Evolutionary conservation across 2,888 invertebrate genomes (phyloP).

Genomic region (Resseliella maxima): DNA sequence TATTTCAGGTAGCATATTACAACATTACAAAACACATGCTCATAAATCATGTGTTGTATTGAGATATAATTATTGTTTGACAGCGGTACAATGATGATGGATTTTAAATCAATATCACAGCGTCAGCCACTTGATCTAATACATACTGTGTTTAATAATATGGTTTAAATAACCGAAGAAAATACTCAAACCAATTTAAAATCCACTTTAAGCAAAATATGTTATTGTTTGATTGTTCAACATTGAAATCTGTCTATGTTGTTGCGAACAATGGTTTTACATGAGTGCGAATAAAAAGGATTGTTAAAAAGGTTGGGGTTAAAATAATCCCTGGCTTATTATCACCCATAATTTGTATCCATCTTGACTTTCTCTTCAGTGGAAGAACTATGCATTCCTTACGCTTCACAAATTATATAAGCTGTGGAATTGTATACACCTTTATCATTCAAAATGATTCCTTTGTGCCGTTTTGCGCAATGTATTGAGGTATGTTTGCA

Average conservation of each 20-base stretch:
- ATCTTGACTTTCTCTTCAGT: neutral
- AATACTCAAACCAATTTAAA: neutral
- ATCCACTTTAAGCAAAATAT: neutral
- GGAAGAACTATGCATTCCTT: too few relatives aligned
- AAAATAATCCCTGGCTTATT: neutral
- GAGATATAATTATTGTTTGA: constrained; percentile 39
- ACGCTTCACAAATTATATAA: too few relatives aligned
- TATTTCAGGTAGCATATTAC: neutral
- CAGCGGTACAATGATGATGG: neutral
- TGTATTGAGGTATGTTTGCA: neutral
- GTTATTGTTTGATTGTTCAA: neutral
- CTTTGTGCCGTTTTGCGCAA: too few relatives aligned
- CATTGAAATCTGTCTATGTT: too few relatives aligned
- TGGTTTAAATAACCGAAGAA: neutral
- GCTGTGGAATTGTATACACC: too few relatives aligned
- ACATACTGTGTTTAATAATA: neutral
- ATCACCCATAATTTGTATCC: neutral
- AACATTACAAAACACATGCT: neutral
- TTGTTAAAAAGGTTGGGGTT: neutral
- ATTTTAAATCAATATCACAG: constrained; percentile 4
- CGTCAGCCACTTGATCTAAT: neutral
- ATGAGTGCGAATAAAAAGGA: neutral
- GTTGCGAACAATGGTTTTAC: neutral
- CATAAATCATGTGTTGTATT: constrained; percentile 43
- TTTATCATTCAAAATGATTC: too few relatives aligned